Base-by-base conservation (phyloP, 1,140 invertebrate genomes). In the Scaptodrosophila lebanonensis region DNA sequence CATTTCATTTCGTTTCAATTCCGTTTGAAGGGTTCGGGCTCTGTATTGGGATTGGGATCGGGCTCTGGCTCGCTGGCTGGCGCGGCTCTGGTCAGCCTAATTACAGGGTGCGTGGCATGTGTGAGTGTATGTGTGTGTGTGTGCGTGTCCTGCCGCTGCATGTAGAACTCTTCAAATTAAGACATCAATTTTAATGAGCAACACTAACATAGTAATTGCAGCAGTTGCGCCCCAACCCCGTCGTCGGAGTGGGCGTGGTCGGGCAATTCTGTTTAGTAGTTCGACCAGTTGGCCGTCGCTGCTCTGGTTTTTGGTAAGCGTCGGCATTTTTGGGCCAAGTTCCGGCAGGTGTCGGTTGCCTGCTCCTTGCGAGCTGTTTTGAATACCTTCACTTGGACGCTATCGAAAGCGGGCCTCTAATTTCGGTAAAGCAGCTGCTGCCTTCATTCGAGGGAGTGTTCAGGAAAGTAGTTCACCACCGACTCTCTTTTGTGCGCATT, bases 171-270 rank as follows among this genome's bases (percentile, higher is more conserved):
- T 57, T 49, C 73, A 60, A 69, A 79, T 79, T 73, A 79, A 79
- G 73, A 79, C 73, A 79, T 79, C 73, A 79, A 73, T 71, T 79
- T 79, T 79, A 79, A 79, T 79, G 73, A 79, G 73, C 68, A 60
- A 65, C 75, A 72, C 75, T 82, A 79, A 79, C 73, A 72, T 69
- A 73, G 76, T 79, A 79, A 79, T 79, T 79, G 75, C 68, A 48
- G 76, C 82, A 79, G 82, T 79, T 79, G 75, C 68, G 48, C 27
- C 32, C 36, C 39, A 25, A 50, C 52, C 49, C 36, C 25, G 13
- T 43, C 47, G 22, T 39, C 42, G 42, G 33, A 16, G 60, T 11
- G 75, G 73, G 73, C 73, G 73, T 82, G 75, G 59, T 25, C 22
- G 22, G 22, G 3, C 22, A 8, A 25, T n/a, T n/a, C n/a, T n/a